Conservation (phyloP, 2,113 vertebrate genomes). For the Saimiri boliviensis region DNA sequence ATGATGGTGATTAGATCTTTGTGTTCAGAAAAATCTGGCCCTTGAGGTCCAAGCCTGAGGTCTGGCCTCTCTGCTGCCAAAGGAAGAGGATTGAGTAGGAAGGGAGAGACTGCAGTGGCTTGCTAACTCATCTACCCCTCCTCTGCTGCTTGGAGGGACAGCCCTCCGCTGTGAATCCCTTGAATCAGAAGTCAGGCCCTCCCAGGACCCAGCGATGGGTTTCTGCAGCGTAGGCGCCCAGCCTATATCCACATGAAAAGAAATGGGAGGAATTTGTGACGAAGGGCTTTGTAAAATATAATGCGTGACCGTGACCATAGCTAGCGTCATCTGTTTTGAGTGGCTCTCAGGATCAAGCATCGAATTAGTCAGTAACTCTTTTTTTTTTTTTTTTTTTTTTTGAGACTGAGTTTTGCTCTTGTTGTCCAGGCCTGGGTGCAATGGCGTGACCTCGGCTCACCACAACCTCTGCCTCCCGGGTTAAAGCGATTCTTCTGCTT, state of each 20-base stretch:
- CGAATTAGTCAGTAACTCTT: background rate
- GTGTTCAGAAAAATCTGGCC: background rate
- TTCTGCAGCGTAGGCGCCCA: background rate
- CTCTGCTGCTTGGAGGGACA: background rate
- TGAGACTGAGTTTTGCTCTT: no score
- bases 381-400: no score
- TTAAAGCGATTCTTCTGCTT: no score
- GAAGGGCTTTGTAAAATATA: background rate
- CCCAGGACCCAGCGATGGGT: no score
- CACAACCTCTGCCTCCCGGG: no score
- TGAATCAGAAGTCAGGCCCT: background rate
- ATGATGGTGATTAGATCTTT: background rate
- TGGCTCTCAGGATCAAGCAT: background rate
- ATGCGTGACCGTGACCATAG: accelerated
- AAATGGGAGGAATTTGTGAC: background rate
- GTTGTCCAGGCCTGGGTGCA: no score
- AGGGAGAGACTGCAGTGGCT: background rate
- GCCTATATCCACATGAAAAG: background rate
- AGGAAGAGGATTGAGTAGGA: background rate
- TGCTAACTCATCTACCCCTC: background rate
- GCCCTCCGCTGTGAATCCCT: background rate
- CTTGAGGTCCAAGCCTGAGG: background rate
- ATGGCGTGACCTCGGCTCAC: no score
- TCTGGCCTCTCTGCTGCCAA: background rate
- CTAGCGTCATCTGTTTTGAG: background rate